Percentiles rank a stretch among this genome's conserved stretches.
phyloP scores from a whole-genome alignment of 92 coral and sea anemone species.

The Epizoanthus ramosus region DNA sequence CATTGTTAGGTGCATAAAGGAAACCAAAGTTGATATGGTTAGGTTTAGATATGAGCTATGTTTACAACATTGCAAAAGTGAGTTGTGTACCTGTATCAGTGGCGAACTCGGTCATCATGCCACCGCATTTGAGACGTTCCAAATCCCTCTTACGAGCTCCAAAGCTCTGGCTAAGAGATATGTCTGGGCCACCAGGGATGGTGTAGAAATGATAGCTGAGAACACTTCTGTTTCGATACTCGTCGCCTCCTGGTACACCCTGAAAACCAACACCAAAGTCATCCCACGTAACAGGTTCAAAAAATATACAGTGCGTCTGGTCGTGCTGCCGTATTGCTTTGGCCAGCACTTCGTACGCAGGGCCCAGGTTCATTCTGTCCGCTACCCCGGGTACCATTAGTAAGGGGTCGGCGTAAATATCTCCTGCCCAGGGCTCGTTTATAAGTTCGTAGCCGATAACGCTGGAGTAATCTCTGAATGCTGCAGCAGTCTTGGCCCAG shows the following conservation, averaged over 20 bases:
- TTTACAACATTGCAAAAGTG: no score
- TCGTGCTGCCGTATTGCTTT: constrained; percentile 87
- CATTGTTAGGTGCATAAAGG: no score
- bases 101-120: constrained; percentile 91
- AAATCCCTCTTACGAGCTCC: constrained; percentile 68
- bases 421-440: constrained; percentile 97
- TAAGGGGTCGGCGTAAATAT: constrained; percentile 82
- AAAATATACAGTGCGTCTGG: constrained; percentile 85
- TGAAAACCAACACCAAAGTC: constrained; percentile 92
- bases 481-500: constrained; percentile 90
- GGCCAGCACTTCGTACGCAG: constrained; percentile 85
- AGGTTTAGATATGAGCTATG: no score
- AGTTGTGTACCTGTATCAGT: constrained; percentile 28
- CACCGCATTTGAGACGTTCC: constrained; percentile 81
- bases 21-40: no score
- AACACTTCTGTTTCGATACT: constrained; percentile 86
- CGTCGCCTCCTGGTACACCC: constrained; percentile 86
- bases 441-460: constrained; percentile 94
- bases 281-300: constrained; percentile 97
- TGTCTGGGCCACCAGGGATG: constrained; percentile 63
- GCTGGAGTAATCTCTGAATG: constrained; percentile 74
- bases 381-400: constrained; percentile 84
- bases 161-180: constrained; percentile 69
- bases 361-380: constrained; percentile 82
- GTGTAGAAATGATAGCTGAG: constrained; percentile 90